A percentile compares a stretch with the other conserved stretches of the same genome.
phyloP scores from a whole-genome alignment of 2,888 invertebrate genomes.

The Malachius bipustulatus region DNA sequence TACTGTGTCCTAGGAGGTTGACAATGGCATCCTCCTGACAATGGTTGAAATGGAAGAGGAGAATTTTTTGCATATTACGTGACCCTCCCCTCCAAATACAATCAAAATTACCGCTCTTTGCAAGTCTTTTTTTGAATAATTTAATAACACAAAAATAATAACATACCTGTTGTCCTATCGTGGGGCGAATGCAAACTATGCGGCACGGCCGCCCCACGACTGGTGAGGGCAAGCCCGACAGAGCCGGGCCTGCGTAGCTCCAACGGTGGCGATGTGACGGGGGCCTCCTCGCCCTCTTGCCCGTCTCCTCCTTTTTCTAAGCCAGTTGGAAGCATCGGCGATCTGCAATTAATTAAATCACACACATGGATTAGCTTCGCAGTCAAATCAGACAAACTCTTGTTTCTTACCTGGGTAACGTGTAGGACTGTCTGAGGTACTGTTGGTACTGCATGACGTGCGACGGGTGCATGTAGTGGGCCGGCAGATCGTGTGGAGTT shows the following conservation, averaged over 20 bases:
- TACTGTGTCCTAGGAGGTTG: too few relatives aligned
- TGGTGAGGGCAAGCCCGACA: constrained; percentile 36
- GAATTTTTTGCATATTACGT: too few relatives aligned
- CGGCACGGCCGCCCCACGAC: constrained; percentile 50
- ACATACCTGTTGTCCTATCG: constrained; percentile 52
- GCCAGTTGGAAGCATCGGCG: constrained; percentile 46
- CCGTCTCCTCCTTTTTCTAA: constrained; percentile 44
- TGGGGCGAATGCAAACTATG: constrained; percentile 58
- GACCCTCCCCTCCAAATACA: too few relatives aligned
- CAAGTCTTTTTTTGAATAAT: too few relatives aligned
- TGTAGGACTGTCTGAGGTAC: constrained; percentile 39
- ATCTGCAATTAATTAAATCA: constrained; percentile 23
- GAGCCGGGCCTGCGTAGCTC: constrained; percentile 53
- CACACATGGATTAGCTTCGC: too few relatives aligned
- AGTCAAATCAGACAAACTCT: neutral
- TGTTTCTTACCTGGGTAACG: constrained; percentile 30
- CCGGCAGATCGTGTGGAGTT: constrained; percentile 34
- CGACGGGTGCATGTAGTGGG: constrained; percentile 43
- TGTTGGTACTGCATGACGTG: constrained; percentile 45
- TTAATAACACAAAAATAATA: too few relatives aligned
- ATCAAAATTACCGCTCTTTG: too few relatives aligned
- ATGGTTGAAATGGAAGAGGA: too few relatives aligned
- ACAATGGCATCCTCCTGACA: too few relatives aligned
- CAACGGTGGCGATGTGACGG: constrained; percentile 48
- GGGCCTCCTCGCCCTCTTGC: constrained; percentile 38